Evolutionary conservation across 2,888 invertebrate species (phyloP).

Genomic region (Melanostoma scalare): DNA sequence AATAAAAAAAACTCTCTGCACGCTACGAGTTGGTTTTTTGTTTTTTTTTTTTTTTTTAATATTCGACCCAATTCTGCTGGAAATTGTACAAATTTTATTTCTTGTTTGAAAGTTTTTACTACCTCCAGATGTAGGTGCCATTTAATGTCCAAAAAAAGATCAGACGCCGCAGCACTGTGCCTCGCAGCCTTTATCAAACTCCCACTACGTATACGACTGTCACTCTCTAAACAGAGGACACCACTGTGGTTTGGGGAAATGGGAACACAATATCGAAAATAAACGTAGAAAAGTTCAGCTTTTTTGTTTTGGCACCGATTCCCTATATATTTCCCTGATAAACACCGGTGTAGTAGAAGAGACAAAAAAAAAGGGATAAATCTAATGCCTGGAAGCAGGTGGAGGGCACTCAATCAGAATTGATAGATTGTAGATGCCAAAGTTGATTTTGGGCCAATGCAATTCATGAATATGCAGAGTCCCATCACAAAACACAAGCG

Average conservation of each 20-base stretch:
- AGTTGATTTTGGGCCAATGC: constrained; percentile 59
- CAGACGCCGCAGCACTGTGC: not conserved
- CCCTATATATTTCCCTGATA: constrained; percentile 27
- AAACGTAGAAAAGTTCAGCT: too few species aligned
- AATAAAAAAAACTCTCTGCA: not conserved
- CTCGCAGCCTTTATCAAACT: constrained; percentile 24
- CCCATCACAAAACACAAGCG: constrained; percentile 23
- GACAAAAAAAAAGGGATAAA: constrained; percentile 37
- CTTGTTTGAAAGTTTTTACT: constrained; percentile 51
- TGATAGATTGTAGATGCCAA: constrained; percentile 72
- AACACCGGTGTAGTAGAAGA: constrained; percentile 1
- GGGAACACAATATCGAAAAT: constrained; percentile 10
- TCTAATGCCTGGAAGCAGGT: constrained; percentile 67
- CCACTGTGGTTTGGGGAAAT: not conserved
- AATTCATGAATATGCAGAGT: constrained; percentile 69
- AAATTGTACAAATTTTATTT: constrained; percentile 54
- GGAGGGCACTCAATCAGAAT: constrained; percentile 69
- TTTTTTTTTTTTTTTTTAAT: constrained; percentile 30
- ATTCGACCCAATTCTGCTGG: constrained; percentile 50
- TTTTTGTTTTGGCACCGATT: constrained; percentile 15
- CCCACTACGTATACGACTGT: constrained; percentile 12
- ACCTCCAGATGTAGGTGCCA: constrained; percentile 34
- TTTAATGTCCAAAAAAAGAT: constrained; percentile 14
- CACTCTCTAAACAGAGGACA: constrained; percentile 16
- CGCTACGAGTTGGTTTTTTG: not conserved